Evolutionary conservation across 2,113 vertebrate species (phyloP).

Genomic region (Indicator indicator): DNA sequence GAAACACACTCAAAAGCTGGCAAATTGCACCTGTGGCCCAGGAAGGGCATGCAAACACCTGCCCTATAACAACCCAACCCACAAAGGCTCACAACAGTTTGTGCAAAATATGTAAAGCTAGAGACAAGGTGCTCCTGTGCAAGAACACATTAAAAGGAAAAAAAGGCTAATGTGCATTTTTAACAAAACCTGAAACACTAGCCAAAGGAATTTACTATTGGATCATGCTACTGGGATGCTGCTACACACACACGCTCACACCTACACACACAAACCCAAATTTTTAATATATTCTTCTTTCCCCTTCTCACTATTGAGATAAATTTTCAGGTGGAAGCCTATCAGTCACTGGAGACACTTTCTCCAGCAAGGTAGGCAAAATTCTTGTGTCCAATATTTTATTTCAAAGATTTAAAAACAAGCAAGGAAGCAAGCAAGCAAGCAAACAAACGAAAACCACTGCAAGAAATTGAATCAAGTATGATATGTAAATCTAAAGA

Average conservation of each 20-base stretch:
- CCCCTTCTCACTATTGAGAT: too few species aligned
- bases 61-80: background rate
- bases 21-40: background rate
- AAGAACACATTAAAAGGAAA: background rate
- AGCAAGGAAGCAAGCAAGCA: background rate
- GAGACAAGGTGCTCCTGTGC: background rate
- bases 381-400: background rate
- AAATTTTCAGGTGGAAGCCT: background rate
- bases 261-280: fast-evolving
- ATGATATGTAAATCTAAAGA: background rate
- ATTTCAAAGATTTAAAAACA: background rate
- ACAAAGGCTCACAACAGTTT: background rate
- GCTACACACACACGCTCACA: too few species aligned
- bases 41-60: background rate
- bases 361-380: background rate
- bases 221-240: background rate
- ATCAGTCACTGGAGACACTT: background rate
- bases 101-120: background rate
- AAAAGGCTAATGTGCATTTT: background rate
- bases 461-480: background rate
- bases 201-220: background rate
- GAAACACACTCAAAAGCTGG: background rate
- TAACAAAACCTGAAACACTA: background rate
- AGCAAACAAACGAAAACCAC: too few species aligned
- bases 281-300: background rate